Evolutionary conservation across 2,888 invertebrate species (phyloP).

Genomic region (Parascotia fuliginaria): DNA sequence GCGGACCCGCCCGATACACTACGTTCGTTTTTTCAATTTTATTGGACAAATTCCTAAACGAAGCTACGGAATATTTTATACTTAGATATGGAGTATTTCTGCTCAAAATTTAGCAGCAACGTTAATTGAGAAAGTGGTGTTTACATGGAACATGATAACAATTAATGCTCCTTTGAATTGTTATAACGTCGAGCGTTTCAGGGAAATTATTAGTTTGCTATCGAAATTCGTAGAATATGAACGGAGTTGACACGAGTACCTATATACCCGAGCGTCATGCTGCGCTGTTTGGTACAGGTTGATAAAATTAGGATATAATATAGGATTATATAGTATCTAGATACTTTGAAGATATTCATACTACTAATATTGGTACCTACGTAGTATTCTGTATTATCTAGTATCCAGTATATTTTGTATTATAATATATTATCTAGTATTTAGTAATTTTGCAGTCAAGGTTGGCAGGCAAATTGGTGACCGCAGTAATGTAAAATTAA

Average conservation of each 20-base stretch:
- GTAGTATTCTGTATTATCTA: too few species aligned
- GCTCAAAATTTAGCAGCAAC: not conserved
- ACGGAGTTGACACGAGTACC: not conserved
- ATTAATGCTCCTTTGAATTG: conserved; percentile 5
- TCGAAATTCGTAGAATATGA: conserved; percentile 7
- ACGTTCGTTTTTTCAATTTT: conserved; percentile 18
- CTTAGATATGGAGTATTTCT: conserved; percentile 8
- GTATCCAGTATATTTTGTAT: too few species aligned
- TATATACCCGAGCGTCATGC: not conserved
- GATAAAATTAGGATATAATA: too few species aligned
- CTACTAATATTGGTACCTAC: too few species aligned
- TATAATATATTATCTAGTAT: too few species aligned
- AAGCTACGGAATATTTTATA: conserved; percentile 38
- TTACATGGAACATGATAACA: conserved; percentile 6
- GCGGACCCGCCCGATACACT: not conserved
- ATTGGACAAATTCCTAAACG: conserved; percentile 46
- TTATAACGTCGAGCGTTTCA: conserved; percentile 6
- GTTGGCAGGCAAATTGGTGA: too few species aligned
- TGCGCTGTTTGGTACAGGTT: not conserved
- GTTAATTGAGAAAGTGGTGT: conserved; percentile 4
- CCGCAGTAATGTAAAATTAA: too few species aligned
- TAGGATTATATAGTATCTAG: too few species aligned
- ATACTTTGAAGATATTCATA: too few species aligned
- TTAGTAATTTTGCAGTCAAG: too few species aligned
- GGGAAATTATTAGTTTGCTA: not conserved